Evolutionary conservation across 2,113 vertebrate genomes (phyloP).

Genomic region (Spizaetus ornatus): DNA sequence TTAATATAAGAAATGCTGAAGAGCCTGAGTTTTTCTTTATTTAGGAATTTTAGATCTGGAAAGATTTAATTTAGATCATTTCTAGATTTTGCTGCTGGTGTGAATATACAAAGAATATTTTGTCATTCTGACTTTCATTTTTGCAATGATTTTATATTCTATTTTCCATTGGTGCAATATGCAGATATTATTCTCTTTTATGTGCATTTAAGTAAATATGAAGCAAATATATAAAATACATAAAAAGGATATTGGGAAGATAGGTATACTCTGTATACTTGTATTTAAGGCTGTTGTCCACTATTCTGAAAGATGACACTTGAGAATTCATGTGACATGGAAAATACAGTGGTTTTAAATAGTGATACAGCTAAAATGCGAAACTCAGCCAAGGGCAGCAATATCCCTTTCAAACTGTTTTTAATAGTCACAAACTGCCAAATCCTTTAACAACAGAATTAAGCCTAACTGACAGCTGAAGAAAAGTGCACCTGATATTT

Average conservation of each 20-base stretch:
- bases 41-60: neutral
- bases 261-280: neutral
- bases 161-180: neutral
- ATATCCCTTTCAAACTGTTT: constrained; percentile 17
- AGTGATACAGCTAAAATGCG: constrained; percentile 25
- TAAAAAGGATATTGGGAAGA: neutral
- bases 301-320: constrained; percentile 22
- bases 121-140: neutral
- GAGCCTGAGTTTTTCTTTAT: neutral
- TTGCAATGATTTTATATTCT: neutral
- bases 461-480: constrained; percentile 1
- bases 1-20: neutral
- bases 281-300: neutral
- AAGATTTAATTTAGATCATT: neutral
- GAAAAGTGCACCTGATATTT: constrained; percentile 13
- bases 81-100: neutral
- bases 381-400: constrained; percentile 21
- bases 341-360: constrained; percentile 48
- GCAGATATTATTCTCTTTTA: neutral
- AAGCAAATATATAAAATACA: neutral
- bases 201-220: neutral
- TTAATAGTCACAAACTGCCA: neutral
- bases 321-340: neutral
- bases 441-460: constrained; percentile 16
- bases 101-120: neutral